Evolutionary conservation across 2,888 invertebrate species (phyloP), one percentile per base, ranked within the genome.

Genomic region (Apodemia mormo): DNA sequence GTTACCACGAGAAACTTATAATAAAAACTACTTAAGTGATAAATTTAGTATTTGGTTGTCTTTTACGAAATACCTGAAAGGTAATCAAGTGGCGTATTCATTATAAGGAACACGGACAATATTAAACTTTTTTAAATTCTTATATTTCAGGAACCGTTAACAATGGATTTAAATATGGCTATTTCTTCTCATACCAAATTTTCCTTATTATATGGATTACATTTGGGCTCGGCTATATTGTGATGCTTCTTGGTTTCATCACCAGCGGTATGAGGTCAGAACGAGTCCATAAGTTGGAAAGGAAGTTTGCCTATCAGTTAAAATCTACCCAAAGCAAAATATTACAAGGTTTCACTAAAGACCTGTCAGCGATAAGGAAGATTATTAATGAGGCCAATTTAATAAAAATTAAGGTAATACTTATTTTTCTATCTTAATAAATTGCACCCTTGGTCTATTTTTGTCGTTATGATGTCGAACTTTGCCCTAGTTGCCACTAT

Each of bases 121-220:
- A 40, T 8, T 40, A 40, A 1, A 8, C 1, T 40, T 40, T 40
- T 40, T 8, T 40, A 3, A 12, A 7, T 66, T n/a, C 49, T 40
- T 67, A 10, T 49, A 69, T 90, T 88, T 70, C 85, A 94, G 94
- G 94, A 72, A 92, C 94, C 29, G 82, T 89, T 14, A 92, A 94
- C 78, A 92, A 92, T 58, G 93, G 92, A 2, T 93, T 92, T 74
- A 90, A 88, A 56, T 94, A 94, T 73, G 96, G 96, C 12, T 95
- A 95, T 82, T 95, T 95, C 81, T 93, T 94, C 73, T 88, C 96
- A 2, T 98, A 98, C 89, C 96, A 98, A 87, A 94, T 96, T 72
- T 96, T 97, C 78, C 94, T 98, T 0, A 95, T 98, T 49, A 87
- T 96, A 40, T 98, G 98, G 98, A 97, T 98, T 69, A 97, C 98